Evolutionary conservation across 2,797 vertebrate genomes (phyloP).

Genomic region (Chromis chromis): DNA sequence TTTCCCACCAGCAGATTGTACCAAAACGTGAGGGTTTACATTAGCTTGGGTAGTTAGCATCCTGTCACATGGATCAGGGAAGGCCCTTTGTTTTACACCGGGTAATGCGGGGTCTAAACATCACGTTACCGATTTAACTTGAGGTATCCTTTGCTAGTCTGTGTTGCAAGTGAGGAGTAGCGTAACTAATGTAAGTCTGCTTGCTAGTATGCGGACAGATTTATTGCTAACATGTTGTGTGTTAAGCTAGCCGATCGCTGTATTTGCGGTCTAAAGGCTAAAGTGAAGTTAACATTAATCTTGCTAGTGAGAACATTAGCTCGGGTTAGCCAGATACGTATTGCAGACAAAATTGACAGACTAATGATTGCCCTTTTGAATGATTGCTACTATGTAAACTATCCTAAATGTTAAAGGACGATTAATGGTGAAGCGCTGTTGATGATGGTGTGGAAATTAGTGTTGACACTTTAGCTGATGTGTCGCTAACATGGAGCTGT

Average conservation of each 20-base stretch:
- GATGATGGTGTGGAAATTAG: constrained; percentile 31
- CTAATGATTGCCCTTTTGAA: too few relatives aligned
- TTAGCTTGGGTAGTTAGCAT: constrained; percentile 75
- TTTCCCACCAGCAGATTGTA: constrained; percentile 62
- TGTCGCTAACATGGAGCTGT: constrained; percentile 54
- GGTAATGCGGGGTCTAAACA: constrained; percentile 37
- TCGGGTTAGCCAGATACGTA: constrained; percentile 37
- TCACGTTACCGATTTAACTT: constrained; percentile 33
- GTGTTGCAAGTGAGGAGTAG: not conserved
- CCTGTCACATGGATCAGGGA: constrained; percentile 48
- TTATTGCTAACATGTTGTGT: constrained; percentile 42
- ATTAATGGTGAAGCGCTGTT: not conserved
- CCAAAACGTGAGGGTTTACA: constrained; percentile 57
- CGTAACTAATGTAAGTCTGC: not conserved
- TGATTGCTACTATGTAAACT: not conserved
- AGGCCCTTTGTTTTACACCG: constrained; percentile 76
- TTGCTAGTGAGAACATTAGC: constrained; percentile 53
- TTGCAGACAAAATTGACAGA: not conserved
- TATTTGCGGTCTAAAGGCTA: constrained; percentile 60
- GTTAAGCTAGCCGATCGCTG: constrained; percentile 62
- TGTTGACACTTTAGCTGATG: constrained; percentile 58
- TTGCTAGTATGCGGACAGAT: constrained; percentile 17
- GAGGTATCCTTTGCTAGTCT: constrained; percentile 14
- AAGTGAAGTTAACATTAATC: constrained; percentile 66
- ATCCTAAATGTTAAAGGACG: not conserved